A percentile compares a stretch with the other conserved stretches of the same genome.
Evolutionary conservation across 2,113 vertebrate genomes (phyloP).

Genomic region (Pipa parva): DNA sequence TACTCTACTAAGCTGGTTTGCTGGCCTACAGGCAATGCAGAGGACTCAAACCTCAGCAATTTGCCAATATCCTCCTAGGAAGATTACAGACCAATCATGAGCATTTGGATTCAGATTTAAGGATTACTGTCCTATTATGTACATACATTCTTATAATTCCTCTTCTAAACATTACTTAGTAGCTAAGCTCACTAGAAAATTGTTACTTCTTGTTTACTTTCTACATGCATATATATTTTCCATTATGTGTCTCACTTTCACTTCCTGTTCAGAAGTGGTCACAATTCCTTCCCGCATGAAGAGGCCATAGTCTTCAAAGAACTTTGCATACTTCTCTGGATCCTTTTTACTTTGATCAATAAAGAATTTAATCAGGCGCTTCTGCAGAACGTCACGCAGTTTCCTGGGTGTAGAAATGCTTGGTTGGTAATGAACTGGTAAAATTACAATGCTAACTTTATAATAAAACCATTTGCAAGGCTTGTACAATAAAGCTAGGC

Average conservation of each 20-base stretch:
- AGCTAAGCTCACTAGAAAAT: too few relatives aligned
- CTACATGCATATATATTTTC: too few relatives aligned
- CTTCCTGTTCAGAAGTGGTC: conserved; percentile 83
- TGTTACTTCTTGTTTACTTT: too few relatives aligned
- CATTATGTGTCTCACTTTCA: conserved; percentile 79
- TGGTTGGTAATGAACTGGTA: too few relatives aligned
- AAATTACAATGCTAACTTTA: too few relatives aligned
- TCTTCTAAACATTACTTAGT: too few relatives aligned
- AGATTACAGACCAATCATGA: too few relatives aligned
- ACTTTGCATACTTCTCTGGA: conserved; percentile 84
- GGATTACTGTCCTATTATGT: too few relatives aligned
- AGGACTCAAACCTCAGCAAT: conserved; percentile 86
- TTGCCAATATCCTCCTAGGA: conserved; percentile 87
- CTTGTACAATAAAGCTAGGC: too few relatives aligned
- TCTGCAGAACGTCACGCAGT: conserved; percentile 85
- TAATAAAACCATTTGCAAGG: too few relatives aligned
- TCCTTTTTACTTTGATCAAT: conserved; percentile 92
- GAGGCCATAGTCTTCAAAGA: conserved; percentile 90
- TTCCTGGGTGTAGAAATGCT: conserved; percentile 64
- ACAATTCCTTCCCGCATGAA: conserved; percentile 97
- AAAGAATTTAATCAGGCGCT: conserved; percentile 88
- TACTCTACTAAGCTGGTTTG: conserved; percentile 85
- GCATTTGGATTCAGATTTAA: too few relatives aligned
- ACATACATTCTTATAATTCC: too few relatives aligned
- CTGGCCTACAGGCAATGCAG: conserved; percentile 76